Evolutionary conservation across 2,888 invertebrate species (phyloP).

Genomic region (Nomada ferruginata): DNA sequence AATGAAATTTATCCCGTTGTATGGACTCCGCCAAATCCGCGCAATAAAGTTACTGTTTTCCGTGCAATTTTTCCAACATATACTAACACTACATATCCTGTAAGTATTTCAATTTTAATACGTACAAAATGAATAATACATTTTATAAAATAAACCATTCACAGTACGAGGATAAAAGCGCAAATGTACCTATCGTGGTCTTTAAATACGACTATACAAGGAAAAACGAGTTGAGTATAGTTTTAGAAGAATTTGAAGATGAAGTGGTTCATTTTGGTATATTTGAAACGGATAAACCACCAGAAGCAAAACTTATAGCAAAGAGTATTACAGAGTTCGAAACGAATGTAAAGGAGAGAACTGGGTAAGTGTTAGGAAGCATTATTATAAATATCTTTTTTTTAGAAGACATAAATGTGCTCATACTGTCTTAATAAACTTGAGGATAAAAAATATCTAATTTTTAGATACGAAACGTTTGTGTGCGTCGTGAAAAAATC

Average conservation of each 20-base stretch:
- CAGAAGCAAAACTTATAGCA: slow-evolving; percentile 79
- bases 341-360: slow-evolving; percentile 72
- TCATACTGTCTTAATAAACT: not conserved
- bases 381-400: not conserved
- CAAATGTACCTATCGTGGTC: slow-evolving; percentile 77
- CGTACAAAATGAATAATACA: not conserved
- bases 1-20: slow-evolving; percentile 75
- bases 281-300: slow-evolving; percentile 81
- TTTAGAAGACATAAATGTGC: not conserved
- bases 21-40: slow-evolving; percentile 79
- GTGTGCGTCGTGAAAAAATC: slow-evolving; percentile 80
- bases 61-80: slow-evolving; percentile 79
- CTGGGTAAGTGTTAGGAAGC: slow-evolving; percentile 70
- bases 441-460: not conserved
- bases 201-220: slow-evolving; percentile 82
- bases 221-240: slow-evolving; percentile 79
- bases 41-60: slow-evolving; percentile 78
- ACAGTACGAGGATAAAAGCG: slow-evolving; percentile 80
- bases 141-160: not conserved
- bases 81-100: slow-evolving; percentile 77
- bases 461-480: slow-evolving; percentile 79
- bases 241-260: slow-evolving; percentile 77
- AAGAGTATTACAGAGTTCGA: slow-evolving; percentile 79
- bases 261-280: slow-evolving; percentile 81
- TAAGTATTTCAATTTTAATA: slow-evolving; percentile 54